Percentiles rank a stretch among this genome's conserved stretches.
Evolutionary conservation across 2,888 invertebrate species (phyloP).

Genomic region (Malacosoma neustria): DNA sequence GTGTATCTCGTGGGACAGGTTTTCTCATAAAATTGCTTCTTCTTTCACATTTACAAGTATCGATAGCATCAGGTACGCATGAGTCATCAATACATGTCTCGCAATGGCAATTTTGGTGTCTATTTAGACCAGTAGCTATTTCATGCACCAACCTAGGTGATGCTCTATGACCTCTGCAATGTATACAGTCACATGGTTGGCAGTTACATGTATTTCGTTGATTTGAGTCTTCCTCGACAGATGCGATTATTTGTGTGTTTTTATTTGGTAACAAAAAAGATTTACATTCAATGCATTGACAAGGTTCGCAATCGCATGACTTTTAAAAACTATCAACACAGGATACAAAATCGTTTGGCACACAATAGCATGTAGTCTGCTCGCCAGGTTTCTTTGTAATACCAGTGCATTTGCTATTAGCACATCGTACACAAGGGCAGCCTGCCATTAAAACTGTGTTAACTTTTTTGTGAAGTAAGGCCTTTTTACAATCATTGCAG

Average conservation of each 20-base stretch:
- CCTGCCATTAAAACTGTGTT: slow-evolving; percentile 9
- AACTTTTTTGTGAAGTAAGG: slow-evolving; percentile 2
- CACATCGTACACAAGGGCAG: slow-evolving; percentile 21
- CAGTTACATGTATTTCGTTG: slow-evolving; percentile 29
- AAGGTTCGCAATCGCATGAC: slow-evolving; percentile 30
- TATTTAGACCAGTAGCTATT: slow-evolving; percentile 29
- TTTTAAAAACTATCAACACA: slow-evolving; percentile 11
- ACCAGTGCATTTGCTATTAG: slow-evolving; percentile 19
- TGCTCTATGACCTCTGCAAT: slow-evolving; percentile 26
- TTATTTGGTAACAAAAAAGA: slow-evolving; percentile 8
- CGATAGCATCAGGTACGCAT: slow-evolving; percentile 25
- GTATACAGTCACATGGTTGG: slow-evolving; percentile 37
- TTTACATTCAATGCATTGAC: slow-evolving; percentile 31
- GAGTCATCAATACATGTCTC: slow-evolving; percentile 29
- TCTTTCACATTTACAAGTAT: slow-evolving; percentile 32
- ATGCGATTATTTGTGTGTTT: slow-evolving; percentile 23
- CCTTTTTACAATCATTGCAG: slow-evolving; percentile 24
- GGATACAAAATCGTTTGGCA: slow-evolving; percentile 25
- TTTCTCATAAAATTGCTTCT: slow-evolving; percentile 29
- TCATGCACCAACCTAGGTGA: slow-evolving; percentile 25
- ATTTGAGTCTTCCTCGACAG: slow-evolving; percentile 20
- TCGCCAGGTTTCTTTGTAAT: slow-evolving; percentile 10
- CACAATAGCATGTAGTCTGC: slow-evolving; percentile 23
- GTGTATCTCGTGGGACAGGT: slow-evolving; percentile 25
- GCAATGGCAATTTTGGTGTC: slow-evolving; percentile 28